These are phyloP conservation scores for Archips xylosteana DNA, from an alignment of 2,888 invertebrate species.

Conservation along the genomic window DNA sequence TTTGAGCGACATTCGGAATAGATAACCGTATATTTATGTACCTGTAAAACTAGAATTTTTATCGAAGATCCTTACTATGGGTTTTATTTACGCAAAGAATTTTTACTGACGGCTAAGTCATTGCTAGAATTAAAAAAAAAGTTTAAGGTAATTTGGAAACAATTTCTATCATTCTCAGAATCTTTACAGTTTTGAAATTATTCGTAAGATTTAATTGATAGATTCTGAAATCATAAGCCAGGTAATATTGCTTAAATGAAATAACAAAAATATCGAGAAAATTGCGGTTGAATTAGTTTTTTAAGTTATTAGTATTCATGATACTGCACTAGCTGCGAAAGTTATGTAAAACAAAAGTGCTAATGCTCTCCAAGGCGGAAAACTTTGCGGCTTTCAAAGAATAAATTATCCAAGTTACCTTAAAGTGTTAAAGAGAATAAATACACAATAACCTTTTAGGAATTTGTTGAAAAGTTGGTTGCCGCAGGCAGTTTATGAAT, in stretches of 20 bases:
- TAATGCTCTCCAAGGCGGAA: constrained; percentile 16
- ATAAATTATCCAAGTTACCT: background rate
- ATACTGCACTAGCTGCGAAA: constrained; percentile 16
- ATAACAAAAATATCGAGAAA: background rate
- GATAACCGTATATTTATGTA: no score
- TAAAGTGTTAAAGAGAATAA: background rate
- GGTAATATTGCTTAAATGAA: no score
- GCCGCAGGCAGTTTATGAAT: background rate
- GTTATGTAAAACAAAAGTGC: constrained; percentile 19
- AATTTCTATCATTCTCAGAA: no score
- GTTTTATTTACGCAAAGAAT: no score
- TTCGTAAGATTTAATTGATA: no score
- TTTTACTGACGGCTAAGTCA: no score
- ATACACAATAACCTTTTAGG: background rate
- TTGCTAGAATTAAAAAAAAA: no score
- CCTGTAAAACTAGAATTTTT: no score
- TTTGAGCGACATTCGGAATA: no score
- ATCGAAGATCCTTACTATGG: no score
- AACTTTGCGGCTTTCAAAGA: constrained; percentile 26
- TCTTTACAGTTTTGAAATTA: background rate
- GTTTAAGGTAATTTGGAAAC: no score
- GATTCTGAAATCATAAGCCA: no score
- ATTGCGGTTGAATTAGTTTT: background rate
- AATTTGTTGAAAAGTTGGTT: background rate
- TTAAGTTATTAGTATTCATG: constrained; percentile 25